Evolutionary conservation across 92 coral and sea anemone genomes (phyloP).

Genomic region (Epizoanthus rinbou): DNA sequence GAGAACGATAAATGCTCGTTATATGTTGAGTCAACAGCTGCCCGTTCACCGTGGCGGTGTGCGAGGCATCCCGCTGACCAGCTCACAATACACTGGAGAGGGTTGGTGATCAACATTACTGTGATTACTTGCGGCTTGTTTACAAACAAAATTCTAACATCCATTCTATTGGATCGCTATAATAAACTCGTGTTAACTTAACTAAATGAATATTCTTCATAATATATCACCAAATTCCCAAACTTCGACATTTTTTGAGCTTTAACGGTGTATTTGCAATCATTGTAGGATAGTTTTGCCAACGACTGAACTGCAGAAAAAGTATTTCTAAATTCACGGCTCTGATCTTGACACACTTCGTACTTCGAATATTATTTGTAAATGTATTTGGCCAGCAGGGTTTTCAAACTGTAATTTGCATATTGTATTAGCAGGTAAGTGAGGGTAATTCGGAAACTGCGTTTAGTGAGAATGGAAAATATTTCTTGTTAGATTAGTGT

Average conservation of each 20-base stretch:
- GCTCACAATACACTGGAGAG: too few species aligned
- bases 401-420: slow-evolving; percentile 20
- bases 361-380: neutral
- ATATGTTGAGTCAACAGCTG: too few species aligned
- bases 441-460: slow-evolving; percentile 5
- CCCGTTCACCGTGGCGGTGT: too few species aligned
- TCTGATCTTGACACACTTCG: too few species aligned
- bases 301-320: neutral
- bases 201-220: neutral
- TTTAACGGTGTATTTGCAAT: neutral
- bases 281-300: neutral
- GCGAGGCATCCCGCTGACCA: too few species aligned
- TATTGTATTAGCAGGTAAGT: neutral
- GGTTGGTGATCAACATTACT: too few species aligned
- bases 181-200: neutral
- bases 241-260: neutral
- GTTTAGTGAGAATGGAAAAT: neutral
- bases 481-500: neutral
- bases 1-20: too few species aligned
- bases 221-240: neutral
- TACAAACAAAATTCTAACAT: too few species aligned
- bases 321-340: neutral
- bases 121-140: too few species aligned
- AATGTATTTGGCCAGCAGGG: neutral
- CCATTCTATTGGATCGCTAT: too few species aligned